A percentile compares a stretch with the other conserved stretches of the same genome.
Conservation (phyloP, 2,113 vertebrate species). For the Trachemys scripta region DNA sequence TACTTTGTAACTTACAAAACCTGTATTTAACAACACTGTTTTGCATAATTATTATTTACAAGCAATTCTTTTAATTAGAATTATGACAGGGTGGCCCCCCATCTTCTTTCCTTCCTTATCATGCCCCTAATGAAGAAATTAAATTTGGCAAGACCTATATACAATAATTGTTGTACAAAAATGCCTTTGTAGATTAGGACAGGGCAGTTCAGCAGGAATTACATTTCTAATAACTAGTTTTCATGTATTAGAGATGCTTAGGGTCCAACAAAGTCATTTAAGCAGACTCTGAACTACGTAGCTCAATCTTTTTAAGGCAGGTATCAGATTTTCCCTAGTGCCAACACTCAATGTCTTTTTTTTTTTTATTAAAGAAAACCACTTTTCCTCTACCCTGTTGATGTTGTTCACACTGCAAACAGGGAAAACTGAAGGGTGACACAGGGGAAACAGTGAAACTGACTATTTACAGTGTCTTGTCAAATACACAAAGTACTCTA, state of each 20-base stretch:
- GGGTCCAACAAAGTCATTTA: conserved; percentile 55
- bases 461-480: no score
- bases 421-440: conserved; percentile 56
- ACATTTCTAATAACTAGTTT: conserved; percentile 69
- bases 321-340: conserved; percentile 63
- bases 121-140: neutral
- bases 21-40: neutral
- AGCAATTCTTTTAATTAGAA: neutral
- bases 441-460: conserved; percentile 32
- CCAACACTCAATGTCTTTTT: neutral
- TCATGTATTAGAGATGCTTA: conserved; percentile 67
- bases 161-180: conserved; percentile 1
- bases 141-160: neutral
- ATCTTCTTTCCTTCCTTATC: conserved; percentile 24
- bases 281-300: conserved; percentile 50
- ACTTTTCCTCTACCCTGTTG: conserved; percentile 49
- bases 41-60: neutral
- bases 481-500: neutral
- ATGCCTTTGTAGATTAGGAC: conserved; percentile 8
- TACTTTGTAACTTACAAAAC: neutral
- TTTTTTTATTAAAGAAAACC: neutral
- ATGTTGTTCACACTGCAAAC: conserved; percentile 43
- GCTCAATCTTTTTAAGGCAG: conserved; percentile 64
- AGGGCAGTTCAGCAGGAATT: conserved; percentile 27
- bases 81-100: neutral